Percentiles rank a stretch among this genome's conserved stretches.
Conservation (phyloP, 2,797 vertebrate genomes). For the Silurus lanzhouensis region DNA sequence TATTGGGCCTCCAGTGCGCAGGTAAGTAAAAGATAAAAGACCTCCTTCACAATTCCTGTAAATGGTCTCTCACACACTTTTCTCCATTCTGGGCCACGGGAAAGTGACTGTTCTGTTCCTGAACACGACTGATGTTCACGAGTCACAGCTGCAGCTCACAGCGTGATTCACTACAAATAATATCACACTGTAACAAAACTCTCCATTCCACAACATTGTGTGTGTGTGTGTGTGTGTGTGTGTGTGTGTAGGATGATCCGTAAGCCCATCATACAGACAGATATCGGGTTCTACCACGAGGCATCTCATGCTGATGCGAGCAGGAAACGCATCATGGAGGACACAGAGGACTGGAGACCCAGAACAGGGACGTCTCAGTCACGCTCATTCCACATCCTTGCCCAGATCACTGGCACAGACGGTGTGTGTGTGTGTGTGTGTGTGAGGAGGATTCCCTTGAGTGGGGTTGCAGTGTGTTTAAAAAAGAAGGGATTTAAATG, state of each 20-base stretch:
- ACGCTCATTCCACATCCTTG: slow-evolving; percentile 95
- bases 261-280: slow-evolving; percentile 87
- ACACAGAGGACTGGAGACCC: slow-evolving; percentile 96
- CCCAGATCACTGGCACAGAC: slow-evolving; percentile 96
- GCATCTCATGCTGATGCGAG: slow-evolving; percentile 90
- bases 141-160: too few relatives aligned
- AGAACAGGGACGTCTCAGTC: slow-evolving; percentile 93
- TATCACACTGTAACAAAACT: background rate
- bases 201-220: background rate
- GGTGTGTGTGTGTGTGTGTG: slow-evolving; percentile 37
- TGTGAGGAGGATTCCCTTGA: background rate
- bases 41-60: background rate
- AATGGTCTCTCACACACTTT: background rate
- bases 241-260: slow-evolving; percentile 77
- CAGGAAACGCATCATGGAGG: slow-evolving; percentile 92
- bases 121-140: too few relatives aligned
- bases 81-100: background rate
- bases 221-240: slow-evolving; percentile 27
- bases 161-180: too few relatives aligned
- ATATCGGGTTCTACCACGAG: slow-evolving; percentile 93
- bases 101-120: too few relatives aligned
- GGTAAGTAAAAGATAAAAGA: slow-evolving; percentile 1
- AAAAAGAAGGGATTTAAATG: background rate
- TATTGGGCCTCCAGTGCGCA: background rate
- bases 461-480: background rate